Evolutionary conservation across 2,888 invertebrate species (phyloP).

Genomic region (Palloptera scutellata): DNA sequence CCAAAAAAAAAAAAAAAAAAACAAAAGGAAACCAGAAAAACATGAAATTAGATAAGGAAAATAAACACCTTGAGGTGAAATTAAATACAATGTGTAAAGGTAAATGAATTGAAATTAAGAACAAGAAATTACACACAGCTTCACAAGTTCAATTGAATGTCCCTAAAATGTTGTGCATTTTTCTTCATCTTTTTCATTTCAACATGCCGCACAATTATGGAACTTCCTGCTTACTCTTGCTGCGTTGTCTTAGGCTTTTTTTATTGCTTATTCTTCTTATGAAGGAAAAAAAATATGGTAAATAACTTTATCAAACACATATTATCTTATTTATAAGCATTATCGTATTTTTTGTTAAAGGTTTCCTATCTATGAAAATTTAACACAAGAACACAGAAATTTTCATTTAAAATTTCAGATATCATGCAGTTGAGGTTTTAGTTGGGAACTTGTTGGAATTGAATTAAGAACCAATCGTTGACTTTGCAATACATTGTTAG

Average conservation of each 20-base stretch:
- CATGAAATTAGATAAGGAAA: too few relatives aligned
- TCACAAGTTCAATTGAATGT: neutral
- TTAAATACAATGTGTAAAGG: too few relatives aligned
- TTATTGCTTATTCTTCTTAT: constrained; percentile 34
- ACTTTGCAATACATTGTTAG: too few relatives aligned
- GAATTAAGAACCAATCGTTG: constrained; percentile 23
- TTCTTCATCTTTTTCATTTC: neutral
- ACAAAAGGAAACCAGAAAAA: neutral
- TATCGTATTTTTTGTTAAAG: constrained; percentile 53
- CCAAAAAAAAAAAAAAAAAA: neutral
- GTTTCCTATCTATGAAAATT: constrained; percentile 60
- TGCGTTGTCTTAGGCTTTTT: constrained; percentile 12
- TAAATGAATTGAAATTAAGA: too few relatives aligned
- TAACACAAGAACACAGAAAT: constrained; percentile 41
- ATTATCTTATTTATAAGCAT: constrained; percentile 63
- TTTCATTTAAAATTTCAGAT: constrained; percentile 37
- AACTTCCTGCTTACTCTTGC: neutral
- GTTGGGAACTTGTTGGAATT: constrained; percentile 32
- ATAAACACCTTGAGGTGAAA: neutral
- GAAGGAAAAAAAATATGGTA: constrained; percentile 55
- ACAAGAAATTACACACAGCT: neutral
- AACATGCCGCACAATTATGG: too few relatives aligned
- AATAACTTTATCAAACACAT: constrained; percentile 64
- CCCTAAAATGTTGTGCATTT: neutral
- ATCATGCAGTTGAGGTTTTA: constrained; percentile 31